phyloP scores from a whole-genome alignment of 2,113 vertebrate genomes.

The Diglossa brunneiventris region DNA sequence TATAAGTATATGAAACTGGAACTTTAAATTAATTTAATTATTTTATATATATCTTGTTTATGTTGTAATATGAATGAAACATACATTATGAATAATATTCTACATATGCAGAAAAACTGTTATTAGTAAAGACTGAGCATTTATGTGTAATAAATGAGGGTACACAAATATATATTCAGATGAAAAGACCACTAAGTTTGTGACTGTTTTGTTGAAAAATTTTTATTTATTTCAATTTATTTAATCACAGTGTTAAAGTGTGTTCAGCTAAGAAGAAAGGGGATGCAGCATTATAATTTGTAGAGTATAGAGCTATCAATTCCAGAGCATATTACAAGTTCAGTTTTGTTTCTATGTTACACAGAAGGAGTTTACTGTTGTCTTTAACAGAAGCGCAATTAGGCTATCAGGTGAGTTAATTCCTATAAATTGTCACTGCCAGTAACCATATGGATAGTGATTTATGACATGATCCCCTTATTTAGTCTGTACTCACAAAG shows the following conservation, averaged over 20 bases:
- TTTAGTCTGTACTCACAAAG: not conserved
- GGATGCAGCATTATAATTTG: not conserved
- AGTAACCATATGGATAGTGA: not conserved
- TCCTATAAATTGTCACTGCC: not conserved
- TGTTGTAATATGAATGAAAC: conserved; percentile 46
- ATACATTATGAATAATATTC: conserved; percentile 66
- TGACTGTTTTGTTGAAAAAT: not conserved
- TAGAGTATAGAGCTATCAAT: not conserved
- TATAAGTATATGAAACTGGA: conserved; percentile 63
- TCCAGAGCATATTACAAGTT: not conserved
- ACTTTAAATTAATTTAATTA: conserved; percentile 70
- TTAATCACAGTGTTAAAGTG: not conserved
- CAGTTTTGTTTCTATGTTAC: not conserved
- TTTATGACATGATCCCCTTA: not conserved
- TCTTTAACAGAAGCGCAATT: not conserved
- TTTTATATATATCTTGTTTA: conserved; percentile 67
- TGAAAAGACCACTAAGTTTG: not conserved
- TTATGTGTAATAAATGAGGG: conserved; percentile 22
- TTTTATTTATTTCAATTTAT: conserved; percentile 14
- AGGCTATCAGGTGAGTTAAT: not conserved
- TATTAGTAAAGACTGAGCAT: conserved; percentile 52
- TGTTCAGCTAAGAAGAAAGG: not conserved
- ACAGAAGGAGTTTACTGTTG: not conserved
- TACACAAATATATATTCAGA: not conserved
- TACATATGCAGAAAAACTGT: conserved; percentile 60